Conservation (phyloP, 2,888 invertebrate genomes). For the Seira ritae region DNA sequence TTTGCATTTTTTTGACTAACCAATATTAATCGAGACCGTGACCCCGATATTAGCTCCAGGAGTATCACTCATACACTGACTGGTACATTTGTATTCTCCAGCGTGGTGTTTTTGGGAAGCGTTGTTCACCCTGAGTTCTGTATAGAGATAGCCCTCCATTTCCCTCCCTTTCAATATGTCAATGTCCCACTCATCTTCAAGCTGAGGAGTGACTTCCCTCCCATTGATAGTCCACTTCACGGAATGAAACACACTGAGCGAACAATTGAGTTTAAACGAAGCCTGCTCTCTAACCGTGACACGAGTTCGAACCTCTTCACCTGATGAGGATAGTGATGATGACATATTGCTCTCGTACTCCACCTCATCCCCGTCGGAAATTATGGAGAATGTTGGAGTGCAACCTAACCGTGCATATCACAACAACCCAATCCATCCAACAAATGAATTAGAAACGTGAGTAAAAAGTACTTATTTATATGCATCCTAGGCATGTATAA, state of each 20-base stretch:
- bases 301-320: slow-evolving; percentile 50
- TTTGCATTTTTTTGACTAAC: slow-evolving; percentile 63
- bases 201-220: slow-evolving; percentile 63
- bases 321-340: neutral
- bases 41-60: slow-evolving; percentile 68
- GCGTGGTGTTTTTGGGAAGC: slow-evolving; percentile 69
- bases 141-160: slow-evolving; percentile 62
- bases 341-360: slow-evolving; percentile 32
- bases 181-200: slow-evolving; percentile 67
- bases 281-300: slow-evolving; percentile 69
- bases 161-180: slow-evolving; percentile 44
- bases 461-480: too few relatives aligned
- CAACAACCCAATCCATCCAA: neutral
- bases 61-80: slow-evolving; percentile 54
- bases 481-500: too few relatives aligned
- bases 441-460: neutral
- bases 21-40: slow-evolving; percentile 70
- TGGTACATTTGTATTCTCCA: slow-evolving; percentile 73
- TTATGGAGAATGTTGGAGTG: slow-evolving; percentile 58
- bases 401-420: slow-evolving; percentile 53
- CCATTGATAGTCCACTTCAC: slow-evolving; percentile 69
- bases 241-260: slow-evolving; percentile 61
- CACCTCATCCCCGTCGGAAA: slow-evolving; percentile 47
- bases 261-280: slow-evolving; percentile 67
- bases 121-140: slow-evolving; percentile 69